phyloP scores from a whole-genome alignment of 1,140 invertebrate genomes.

The Drosophila sucinea region DNA sequence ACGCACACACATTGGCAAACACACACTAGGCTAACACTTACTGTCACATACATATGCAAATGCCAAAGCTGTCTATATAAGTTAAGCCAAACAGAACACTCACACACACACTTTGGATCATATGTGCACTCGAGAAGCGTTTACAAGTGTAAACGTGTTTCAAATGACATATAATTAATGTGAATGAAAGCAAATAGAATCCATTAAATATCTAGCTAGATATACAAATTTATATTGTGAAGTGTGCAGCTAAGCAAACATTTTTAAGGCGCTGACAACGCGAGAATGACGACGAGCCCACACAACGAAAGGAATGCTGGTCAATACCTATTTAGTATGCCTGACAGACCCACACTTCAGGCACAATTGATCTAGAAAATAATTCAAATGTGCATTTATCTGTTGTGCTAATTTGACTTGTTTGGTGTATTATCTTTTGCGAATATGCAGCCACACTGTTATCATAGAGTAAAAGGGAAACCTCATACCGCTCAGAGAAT shows the following conservation, averaged over 20 bases:
- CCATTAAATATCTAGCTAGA: conserved; percentile 9
- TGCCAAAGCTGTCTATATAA: conserved; percentile 64
- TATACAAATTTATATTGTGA: conserved; percentile 32
- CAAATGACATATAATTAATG: conserved; percentile 75
- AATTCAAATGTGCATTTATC: background rate
- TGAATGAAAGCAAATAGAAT: conserved; percentile 52
- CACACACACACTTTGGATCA: conserved; percentile 3
- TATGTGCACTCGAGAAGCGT: conserved; percentile 41
- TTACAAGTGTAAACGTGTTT: conserved; percentile 67
- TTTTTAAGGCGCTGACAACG: conserved; percentile 24
- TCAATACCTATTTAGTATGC: conserved; percentile 26
- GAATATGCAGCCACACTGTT: background rate
- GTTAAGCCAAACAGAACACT: conserved; percentile 28
- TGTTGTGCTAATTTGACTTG: background rate
- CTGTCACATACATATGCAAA: conserved; percentile 59
- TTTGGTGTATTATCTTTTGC: background rate
- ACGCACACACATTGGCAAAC: background rate
- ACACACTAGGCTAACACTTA: background rate
- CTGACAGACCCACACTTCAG: conserved; percentile 34
- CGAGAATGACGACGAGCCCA: conserved; percentile 51
- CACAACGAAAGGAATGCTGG: conserved; percentile 40
- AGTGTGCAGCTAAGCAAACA: conserved; percentile 51
- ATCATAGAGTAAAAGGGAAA: too few species aligned
- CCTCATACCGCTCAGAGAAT: too few species aligned
- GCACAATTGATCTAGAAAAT: conserved; percentile 21